Base-by-base conservation (phyloP, 1,140 invertebrate species). In the Callitettix versicolor region DNA sequence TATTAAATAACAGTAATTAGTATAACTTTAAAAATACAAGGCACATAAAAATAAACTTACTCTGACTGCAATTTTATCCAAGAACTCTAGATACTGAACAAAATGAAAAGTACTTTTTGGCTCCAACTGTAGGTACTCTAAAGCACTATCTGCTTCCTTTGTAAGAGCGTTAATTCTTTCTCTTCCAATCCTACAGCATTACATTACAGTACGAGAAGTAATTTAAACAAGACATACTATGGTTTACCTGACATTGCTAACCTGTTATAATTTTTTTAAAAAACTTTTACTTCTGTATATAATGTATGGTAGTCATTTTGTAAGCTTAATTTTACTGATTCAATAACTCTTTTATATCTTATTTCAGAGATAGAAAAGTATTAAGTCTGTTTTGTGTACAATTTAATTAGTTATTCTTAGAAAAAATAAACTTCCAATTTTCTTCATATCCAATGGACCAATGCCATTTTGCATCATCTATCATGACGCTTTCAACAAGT, bases 21-120 rank as follows among this genome's bases (percentile, higher is more conserved):
- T n/a, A n/a, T n/a, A n/a, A n/a, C n/a, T n/a, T n/a, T n/a, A n/a
- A n/a, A n/a, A n/a, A n/a, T n/a, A n/a, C n/a, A n/a, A n/a, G n/a
- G n/a, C n/a, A n/a, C n/a, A n/a, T 15, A 2, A 38, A 4, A 34
- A 38, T 17, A 12, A 38, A 11, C 67, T 64, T 59, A 75, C 73
- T 63, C 72, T 75, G 22, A 68, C 62, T 55, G 75, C 71, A 24
- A 82, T 75, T 46, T 76, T 69, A 53, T 87, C 84, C 1, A 88
- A 64, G 65, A 85, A 88, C 18, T 76, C 75, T 1, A 89, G 72
- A 58, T 79, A 82, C 26, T 75, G 69, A 0, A 86, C 86, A 63
- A 77, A 81, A 53, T 85, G 81, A 0, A 78, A 65, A 0, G 84
- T 85, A 0, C 75, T 72, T 1, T 70, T 67, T 1, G 82, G 82